Evolutionary conservation across 2,113 vertebrate genomes (phyloP).

Genomic region (Burhinus bistriatus): DNA sequence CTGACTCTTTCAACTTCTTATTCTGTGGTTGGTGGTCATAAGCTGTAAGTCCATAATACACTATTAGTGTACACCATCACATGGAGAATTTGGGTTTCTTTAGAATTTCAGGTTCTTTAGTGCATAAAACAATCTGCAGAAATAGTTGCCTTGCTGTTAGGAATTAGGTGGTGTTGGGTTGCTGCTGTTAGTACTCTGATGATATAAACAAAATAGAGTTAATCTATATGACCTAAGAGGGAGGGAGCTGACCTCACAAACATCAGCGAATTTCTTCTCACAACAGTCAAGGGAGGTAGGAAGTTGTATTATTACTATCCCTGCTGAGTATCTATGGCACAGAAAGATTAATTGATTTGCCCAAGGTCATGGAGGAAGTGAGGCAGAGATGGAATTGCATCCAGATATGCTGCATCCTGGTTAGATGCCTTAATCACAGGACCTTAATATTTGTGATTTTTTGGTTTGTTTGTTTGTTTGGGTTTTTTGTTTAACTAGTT

Average conservation of each 20-base stretch:
- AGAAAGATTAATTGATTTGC: conserved; percentile 51
- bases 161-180: not conserved
- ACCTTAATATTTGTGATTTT: not conserved
- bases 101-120: not conserved
- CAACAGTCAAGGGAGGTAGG: conserved; percentile 20
- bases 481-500: not conserved
- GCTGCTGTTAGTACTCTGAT: not conserved
- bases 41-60: not conserved
- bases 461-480: not conserved
- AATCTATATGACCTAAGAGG: not conserved
- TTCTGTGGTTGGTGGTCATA: not conserved
- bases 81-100: not conserved
- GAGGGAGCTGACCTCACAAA: not conserved
- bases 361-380: conserved; percentile 26
- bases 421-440: not conserved
- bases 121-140: not conserved
- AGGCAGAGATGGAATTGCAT: not conserved
- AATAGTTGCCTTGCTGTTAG: not conserved
- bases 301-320: conserved; percentile 41
- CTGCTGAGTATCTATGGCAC: conserved; percentile 13
- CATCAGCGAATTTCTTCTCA: conserved; percentile 12
- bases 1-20: not conserved
- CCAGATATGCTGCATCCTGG: not conserved
- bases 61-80: not conserved
- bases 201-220: not conserved